Evolutionary conservation across 2,888 invertebrate species (phyloP).

Genomic region (Crepidodera aurea): DNA sequence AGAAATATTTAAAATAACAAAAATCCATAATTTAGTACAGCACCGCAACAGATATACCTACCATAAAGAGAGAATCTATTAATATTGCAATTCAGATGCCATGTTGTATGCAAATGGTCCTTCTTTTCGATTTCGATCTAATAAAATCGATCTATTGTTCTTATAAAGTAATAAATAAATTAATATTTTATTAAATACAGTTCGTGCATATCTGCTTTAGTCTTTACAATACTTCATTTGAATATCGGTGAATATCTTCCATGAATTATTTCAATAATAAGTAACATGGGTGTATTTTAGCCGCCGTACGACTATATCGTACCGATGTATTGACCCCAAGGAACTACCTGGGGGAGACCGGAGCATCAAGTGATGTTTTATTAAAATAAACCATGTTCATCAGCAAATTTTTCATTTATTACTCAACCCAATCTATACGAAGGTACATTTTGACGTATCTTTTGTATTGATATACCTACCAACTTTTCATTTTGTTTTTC

Average conservation of each 20-base stretch:
- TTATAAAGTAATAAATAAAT: slow-evolving; percentile 60
- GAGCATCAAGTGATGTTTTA: no score
- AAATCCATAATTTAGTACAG: no score
- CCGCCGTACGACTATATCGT: slow-evolving; percentile 1
- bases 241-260: slow-evolving; percentile 56
- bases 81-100: slow-evolving; percentile 53
- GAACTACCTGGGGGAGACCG: no score
- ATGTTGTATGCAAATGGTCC: slow-evolving; percentile 57
- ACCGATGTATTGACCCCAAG: slow-evolving; percentile 8
- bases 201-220: slow-evolving; percentile 53
- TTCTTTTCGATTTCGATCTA: slow-evolving; percentile 59
- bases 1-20: no score
- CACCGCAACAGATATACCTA: no score
- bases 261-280: slow-evolving; percentile 50
- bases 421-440: no score
- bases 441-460: no score
- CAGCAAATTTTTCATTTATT: no score
- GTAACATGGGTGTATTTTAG: slow-evolving; percentile 18
- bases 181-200: slow-evolving; percentile 56
- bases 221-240: slow-evolving; percentile 58
- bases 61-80: slow-evolving; percentile 49
- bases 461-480: no score
- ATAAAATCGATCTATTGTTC: slow-evolving; percentile 62
- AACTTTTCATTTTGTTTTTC: no score
- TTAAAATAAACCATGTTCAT: no score